phyloP scores from a whole-genome alignment of 2,797 vertebrate species.

The Linurgus olivaceus region DNA sequence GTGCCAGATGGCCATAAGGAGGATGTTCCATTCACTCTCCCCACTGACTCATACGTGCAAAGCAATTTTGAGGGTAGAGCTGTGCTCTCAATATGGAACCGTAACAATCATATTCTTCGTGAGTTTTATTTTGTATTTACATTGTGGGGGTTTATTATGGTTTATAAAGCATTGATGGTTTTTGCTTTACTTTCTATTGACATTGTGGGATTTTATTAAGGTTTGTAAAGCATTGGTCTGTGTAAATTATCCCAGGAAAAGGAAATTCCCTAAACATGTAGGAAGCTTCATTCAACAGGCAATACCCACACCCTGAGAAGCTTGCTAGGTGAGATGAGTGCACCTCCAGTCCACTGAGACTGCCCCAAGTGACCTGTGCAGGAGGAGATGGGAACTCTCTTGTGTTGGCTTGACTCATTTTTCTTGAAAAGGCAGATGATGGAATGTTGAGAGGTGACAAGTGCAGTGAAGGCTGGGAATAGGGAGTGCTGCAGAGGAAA shows the following conservation, averaged over 20 bases:
- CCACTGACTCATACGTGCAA: background rate
- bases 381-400: background rate
- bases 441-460: background rate
- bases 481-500: background rate
- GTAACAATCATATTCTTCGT: background rate
- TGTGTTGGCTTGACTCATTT: background rate
- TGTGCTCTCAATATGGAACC: background rate
- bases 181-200: background rate
- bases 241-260: background rate
- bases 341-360: background rate
- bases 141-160: background rate
- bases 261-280: rapidly evolving
- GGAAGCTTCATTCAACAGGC: background rate
- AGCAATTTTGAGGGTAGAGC: background rate
- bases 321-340: background rate
- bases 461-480: background rate
- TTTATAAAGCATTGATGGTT: background rate
- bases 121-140: background rate
- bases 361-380: background rate
- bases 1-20: background rate
- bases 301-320: background rate
- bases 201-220: background rate
- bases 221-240: background rate
- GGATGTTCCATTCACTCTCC: background rate
- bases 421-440: background rate